Evolutionary conservation across 2,113 vertebrate species (phyloP), one percentile per base, ranked within the genome.

Genomic region (Poecilia latipinna): DNA sequence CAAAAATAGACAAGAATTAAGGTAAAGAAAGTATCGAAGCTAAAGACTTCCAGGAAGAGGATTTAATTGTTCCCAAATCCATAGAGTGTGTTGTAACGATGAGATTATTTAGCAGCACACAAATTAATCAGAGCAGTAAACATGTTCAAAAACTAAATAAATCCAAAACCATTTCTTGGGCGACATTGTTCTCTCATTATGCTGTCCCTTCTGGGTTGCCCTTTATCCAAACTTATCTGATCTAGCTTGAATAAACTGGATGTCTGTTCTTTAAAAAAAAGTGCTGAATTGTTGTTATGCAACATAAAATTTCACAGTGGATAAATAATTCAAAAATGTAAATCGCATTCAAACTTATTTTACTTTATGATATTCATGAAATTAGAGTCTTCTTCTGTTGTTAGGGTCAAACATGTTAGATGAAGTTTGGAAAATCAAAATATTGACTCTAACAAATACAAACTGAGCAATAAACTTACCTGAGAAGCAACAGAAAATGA

Each of bases 381-480:
- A 64, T 33, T 10, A 4, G 29, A 33, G 35, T 37, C 32, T 4
- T 32, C 33, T 65, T 57, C 24, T 5, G 13, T 57, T 54, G 4
- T 54, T 11, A 10, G 2, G 24, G 2, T 57, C 51, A 57, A 57
- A 57, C 19, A 57, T 3, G 17, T 57, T n/a, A 24, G 17, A 1
- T 57, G 8, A n/a, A 57, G 7, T 7, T 24, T 10, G 5, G 17
- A 48, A 48, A 48, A 19, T 19, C 17, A 19, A 48, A 48, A 48
- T 48, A 17, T 48, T 17, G 5, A 17, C 44, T 48, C 13, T 48
- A 5, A 7, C 44, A 17, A 44, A 44, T 44, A 4, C 4, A 48
- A 19, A 5, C 17, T 19, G 17, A 48, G 44, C 44, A 48, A 44
- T 4, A 78, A 74, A 84, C 91, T 86, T 28, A 93, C 93, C 89